Conservation (phyloP, 2,888 invertebrate genomes). For the Galerucella pusilla region DNA sequence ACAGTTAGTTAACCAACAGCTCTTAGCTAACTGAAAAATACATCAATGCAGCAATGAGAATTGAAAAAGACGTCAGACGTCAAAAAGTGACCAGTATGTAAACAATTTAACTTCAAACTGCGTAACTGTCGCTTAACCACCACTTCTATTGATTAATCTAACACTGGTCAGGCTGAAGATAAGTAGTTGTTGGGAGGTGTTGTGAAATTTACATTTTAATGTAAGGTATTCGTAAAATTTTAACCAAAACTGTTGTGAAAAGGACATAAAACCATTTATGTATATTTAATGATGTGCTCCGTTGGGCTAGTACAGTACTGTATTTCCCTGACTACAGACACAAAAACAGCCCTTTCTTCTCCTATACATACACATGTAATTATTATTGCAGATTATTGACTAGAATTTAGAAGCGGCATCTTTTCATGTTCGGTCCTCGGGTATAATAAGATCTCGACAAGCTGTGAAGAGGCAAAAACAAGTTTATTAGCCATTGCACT, state of each 20-base stretch:
- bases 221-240: too few species aligned
- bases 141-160: background rate
- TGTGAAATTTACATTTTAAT: too few species aligned
- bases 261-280: background rate
- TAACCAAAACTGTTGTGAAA: too few species aligned
- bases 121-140: too few species aligned
- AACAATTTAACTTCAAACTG: too few species aligned
- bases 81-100: too few species aligned
- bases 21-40: too few species aligned
- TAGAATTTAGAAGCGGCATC: constrained; percentile 35
- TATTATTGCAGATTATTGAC: constrained; percentile 25
- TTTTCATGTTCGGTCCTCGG: constrained; percentile 30
- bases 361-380: background rate
- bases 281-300: background rate
- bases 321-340: background rate
- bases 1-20: too few species aligned
- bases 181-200: too few species aligned
- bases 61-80: too few species aligned
- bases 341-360: background rate
- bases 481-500: constrained; percentile 29
- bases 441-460: constrained; percentile 39
- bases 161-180: background rate
- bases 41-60: too few species aligned
- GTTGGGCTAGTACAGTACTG: background rate
- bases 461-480: constrained; percentile 37